These are phyloP conservation scores for Zaprionus gabonicus DNA, from an alignment of 1,140 invertebrate species.

Conservation along the genomic window DNA sequence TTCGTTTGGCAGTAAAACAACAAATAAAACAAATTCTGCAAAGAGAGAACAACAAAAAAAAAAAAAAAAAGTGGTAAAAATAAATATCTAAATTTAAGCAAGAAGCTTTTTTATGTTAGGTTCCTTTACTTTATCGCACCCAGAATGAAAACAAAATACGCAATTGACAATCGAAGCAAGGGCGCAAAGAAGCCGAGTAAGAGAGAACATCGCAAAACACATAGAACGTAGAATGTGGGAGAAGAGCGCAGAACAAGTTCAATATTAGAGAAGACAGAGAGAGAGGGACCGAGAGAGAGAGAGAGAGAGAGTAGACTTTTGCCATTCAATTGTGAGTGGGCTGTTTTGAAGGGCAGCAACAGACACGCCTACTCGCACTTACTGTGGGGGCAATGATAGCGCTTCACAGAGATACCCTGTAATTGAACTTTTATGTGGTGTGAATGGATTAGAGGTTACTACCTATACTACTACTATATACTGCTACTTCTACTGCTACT, in stretches of 20 bases:
- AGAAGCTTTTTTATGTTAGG: slow-evolving; percentile 20
- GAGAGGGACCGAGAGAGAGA: not conserved
- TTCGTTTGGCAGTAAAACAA: slow-evolving; percentile 28
- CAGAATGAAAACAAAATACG: slow-evolving; percentile 63
- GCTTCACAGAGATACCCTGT: slow-evolving; percentile 8
- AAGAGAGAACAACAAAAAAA: not conserved
- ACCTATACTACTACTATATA: too few relatives aligned
- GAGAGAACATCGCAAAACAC: not conserved
- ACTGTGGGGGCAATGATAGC: not conserved
- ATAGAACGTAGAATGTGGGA: not conserved
- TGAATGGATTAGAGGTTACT: too few relatives aligned
- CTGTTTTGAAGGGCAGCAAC: slow-evolving; percentile 20
- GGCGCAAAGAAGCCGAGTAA: not conserved
- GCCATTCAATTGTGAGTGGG: slow-evolving; percentile 3
- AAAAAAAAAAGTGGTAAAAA: slow-evolving; percentile 30
- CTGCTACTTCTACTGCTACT: too few relatives aligned
- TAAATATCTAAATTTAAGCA: slow-evolving; percentile 50
- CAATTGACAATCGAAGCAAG: slow-evolving; percentile 42
- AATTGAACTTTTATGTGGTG: not conserved
- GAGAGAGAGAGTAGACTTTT: not conserved
- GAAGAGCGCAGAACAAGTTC: slow-evolving; percentile 6
- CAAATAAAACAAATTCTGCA: slow-evolving; percentile 15
- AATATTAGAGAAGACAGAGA: not conserved
- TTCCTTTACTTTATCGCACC: not conserved
- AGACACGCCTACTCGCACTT: slow-evolving; percentile 17